Evolutionary conservation across 2,797 vertebrate species (phyloP).

Genomic region (Hipposideros larvatus): DNA sequence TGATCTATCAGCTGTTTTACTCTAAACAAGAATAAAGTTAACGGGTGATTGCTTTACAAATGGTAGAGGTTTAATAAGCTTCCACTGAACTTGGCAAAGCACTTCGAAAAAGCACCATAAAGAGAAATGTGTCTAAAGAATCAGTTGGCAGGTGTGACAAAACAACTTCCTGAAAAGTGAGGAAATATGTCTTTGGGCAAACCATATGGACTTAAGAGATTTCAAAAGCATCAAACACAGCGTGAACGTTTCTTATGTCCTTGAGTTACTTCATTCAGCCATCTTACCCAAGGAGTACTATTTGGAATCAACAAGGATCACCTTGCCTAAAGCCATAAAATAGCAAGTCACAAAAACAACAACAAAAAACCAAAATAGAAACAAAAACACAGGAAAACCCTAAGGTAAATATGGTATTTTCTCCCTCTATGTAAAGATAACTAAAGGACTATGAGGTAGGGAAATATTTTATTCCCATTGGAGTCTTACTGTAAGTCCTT

Average conservation of each 20-base stretch:
- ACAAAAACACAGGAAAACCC: not conserved
- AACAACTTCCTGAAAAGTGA: not conserved
- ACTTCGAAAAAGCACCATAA: slow-evolving; percentile 21
- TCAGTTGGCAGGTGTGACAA: slow-evolving; percentile 18
- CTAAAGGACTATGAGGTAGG: not conserved
- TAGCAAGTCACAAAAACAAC: not conserved
- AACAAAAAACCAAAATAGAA: not conserved
- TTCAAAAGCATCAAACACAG: slow-evolving; percentile 58
- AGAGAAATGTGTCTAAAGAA: slow-evolving; percentile 31
- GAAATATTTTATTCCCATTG: not conserved
- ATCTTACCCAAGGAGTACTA: not conserved
- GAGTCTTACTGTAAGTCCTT: not conserved
- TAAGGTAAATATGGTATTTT: not conserved
- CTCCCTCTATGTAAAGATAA: not conserved
- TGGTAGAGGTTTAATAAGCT: not conserved
- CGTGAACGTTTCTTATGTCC: slow-evolving; percentile 21
- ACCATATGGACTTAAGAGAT: slow-evolving; percentile 21
- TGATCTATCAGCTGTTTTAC: not conserved
- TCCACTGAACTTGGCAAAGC: not conserved
- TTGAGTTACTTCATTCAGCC: not conserved
- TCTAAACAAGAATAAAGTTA: not conserved
- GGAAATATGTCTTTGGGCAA: slow-evolving; percentile 13
- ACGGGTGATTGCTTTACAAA: not conserved
- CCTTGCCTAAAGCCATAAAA: not conserved
- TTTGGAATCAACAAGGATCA: not conserved